phyloP scores from a whole-genome alignment of 1,140 invertebrate species.

The Scaptodrosophila lebanonensis region DNA sequence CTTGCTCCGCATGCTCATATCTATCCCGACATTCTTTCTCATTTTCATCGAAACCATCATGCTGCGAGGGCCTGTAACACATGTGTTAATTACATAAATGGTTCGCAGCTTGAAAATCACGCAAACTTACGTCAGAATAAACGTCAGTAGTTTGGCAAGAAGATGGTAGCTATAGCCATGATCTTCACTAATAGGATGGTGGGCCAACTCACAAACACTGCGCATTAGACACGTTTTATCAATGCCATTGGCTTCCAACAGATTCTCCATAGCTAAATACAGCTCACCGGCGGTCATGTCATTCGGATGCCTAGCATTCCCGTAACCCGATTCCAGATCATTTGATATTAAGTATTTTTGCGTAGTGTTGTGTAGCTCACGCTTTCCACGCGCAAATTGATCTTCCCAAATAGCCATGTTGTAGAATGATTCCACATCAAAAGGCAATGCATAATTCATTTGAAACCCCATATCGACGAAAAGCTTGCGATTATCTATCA shows the following conservation, averaged over 20 bases:
- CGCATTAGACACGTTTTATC: constrained; percentile 60
- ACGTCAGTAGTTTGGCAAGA: constrained; percentile 51
- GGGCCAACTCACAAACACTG: constrained; percentile 65
- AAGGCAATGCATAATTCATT: constrained; percentile 65
- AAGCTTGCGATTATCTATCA: constrained; percentile 39
- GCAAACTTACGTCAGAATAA: constrained; percentile 65
- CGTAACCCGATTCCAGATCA: background rate
- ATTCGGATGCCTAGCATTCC: constrained; percentile 34
- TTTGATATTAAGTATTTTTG: background rate
- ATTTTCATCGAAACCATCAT: constrained; percentile 52
- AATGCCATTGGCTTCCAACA: constrained; percentile 51
- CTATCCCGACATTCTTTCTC: constrained; percentile 48
- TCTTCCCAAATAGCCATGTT: constrained; percentile 57
- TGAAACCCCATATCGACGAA: constrained; percentile 65
- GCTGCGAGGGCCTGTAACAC: constrained; percentile 56
- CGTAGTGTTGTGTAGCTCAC: constrained; percentile 14
- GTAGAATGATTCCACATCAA: constrained; percentile 43
- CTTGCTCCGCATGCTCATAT: constrained; percentile 65
- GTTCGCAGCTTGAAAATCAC: background rate
- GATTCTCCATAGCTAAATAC: constrained; percentile 47
- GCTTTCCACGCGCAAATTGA: constrained; percentile 37
- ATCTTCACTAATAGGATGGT: constrained; percentile 61
- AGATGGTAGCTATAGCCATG: constrained; percentile 46
- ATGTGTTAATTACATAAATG: background rate
- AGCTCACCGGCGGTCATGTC: constrained; percentile 71